phyloP scores from a whole-genome alignment of 1,140 invertebrate genomes.

The Thaumatotibia leucotreta region DNA sequence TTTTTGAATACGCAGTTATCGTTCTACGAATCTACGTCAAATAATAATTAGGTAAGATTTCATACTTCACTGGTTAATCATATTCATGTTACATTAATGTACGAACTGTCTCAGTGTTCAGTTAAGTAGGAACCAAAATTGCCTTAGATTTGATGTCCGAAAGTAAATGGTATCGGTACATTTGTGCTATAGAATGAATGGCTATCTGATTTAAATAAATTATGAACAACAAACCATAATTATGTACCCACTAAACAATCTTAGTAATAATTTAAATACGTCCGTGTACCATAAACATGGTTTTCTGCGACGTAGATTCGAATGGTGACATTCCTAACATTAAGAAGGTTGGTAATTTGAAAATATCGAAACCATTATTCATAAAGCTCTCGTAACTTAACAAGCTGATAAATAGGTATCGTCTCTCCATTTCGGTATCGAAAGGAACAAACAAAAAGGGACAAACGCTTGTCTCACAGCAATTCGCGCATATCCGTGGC shows the following conservation, averaged over 20 bases:
- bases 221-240: background rate
- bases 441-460: no score
- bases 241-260: background rate
- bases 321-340: no score
- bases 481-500: no score
- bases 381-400: no score
- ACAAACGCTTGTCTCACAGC: no score
- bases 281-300: no score
- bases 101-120: background rate
- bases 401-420: no score
- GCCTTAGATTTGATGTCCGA: background rate
- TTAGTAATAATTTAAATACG: background rate
- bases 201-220: background rate
- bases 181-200: background rate
- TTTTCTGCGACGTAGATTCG: no score
- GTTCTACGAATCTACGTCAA: background rate
- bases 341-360: no score
- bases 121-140: background rate
- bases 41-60: background rate
- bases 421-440: no score
- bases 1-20: background rate
- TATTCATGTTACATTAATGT: background rate
- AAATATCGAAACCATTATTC: no score
- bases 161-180: background rate
- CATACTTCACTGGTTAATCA: background rate